These are phyloP conservation scores for Ancistrus triradiatus DNA, from an alignment of 2,113 vertebrate species.

Conservation along the genomic window DNA sequence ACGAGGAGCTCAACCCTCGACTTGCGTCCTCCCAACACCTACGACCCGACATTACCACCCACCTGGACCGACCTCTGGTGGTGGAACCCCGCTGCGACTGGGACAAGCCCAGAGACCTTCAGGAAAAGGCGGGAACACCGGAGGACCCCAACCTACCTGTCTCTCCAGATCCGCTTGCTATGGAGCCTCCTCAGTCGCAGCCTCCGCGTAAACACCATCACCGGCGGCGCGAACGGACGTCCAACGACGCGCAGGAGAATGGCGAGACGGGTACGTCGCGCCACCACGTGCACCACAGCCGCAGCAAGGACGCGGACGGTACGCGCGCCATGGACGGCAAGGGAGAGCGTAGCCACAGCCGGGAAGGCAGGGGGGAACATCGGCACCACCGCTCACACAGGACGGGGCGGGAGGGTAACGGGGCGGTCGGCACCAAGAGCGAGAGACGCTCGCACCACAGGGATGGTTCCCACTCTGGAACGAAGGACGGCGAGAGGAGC, in stretches of 20 bases:
- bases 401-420: slow-evolving; percentile 71
- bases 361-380: slow-evolving; percentile 70
- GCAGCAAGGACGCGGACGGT: slow-evolving; percentile 75
- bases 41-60: slow-evolving; percentile 87
- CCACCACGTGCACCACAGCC: slow-evolving; percentile 76
- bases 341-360: slow-evolving; percentile 65
- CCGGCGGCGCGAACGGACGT: slow-evolving; percentile 65
- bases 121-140: slow-evolving; percentile 26
- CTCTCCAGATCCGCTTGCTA: slow-evolving; percentile 3
- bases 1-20: slow-evolving; percentile 73
- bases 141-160: slow-evolving; percentile 53
- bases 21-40: slow-evolving; percentile 78
- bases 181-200: slow-evolving; percentile 38
- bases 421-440: slow-evolving; percentile 52
- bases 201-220: slow-evolving; percentile 76
- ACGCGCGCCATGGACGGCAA: slow-evolving; percentile 68
- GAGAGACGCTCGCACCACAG: slow-evolving; percentile 76
- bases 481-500: slow-evolving; percentile 65
- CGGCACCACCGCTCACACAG: slow-evolving; percentile 75
- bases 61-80: slow-evolving; percentile 85
- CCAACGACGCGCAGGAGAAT: slow-evolving; percentile 55
- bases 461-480: slow-evolving; percentile 62
- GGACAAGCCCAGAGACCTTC: slow-evolving; percentile 52
- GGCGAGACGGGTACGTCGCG: slow-evolving; percentile 52
- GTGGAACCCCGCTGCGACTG: slow-evolving; percentile 71